phyloP scores from a whole-genome alignment of 2,888 invertebrate genomes.

The Exocentrus adspersus region DNA sequence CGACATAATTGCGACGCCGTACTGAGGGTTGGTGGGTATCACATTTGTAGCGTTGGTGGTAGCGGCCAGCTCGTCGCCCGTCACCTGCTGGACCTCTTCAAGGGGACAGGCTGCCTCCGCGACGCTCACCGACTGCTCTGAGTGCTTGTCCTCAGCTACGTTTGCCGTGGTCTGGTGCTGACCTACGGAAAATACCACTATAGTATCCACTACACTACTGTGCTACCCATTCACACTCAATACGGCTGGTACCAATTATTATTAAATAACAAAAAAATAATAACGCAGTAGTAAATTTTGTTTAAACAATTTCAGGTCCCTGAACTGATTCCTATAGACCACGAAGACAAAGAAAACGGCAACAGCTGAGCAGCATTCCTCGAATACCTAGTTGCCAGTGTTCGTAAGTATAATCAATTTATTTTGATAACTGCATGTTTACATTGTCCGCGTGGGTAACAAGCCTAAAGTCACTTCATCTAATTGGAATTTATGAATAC shows the following conservation, averaged over 20 bases:
- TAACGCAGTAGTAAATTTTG: too few species aligned
- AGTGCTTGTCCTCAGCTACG: conserved; percentile 56
- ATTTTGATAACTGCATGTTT: too few species aligned
- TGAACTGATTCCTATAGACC: too few species aligned
- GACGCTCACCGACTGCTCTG: conserved; percentile 41
- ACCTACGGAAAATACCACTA: conserved; percentile 50
- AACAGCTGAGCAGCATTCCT: too few species aligned
- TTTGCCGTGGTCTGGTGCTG: conserved; percentile 63
- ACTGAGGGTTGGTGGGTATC: conserved; percentile 73
- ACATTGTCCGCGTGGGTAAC: too few species aligned
- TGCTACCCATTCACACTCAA: conserved; percentile 53
- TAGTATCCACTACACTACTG: conserved; percentile 28
- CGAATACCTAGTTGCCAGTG: too few species aligned
- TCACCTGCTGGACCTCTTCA: conserved; percentile 48
- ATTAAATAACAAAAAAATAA: not conserved
- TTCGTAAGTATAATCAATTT: too few species aligned
- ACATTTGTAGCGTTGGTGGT: conserved; percentile 62
- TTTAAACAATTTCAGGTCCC: too few species aligned
- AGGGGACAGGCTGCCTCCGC: conserved; percentile 43
- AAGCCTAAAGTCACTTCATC: too few species aligned
- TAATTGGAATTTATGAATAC: too few species aligned
- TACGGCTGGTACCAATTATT: conserved; percentile 46
- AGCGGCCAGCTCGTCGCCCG: conserved; percentile 49
- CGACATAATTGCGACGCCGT: too few species aligned
- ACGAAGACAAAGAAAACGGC: too few species aligned